phyloP scores from a whole-genome alignment of 2,113 vertebrate genomes.

The Thymallus thymallus region DNA sequence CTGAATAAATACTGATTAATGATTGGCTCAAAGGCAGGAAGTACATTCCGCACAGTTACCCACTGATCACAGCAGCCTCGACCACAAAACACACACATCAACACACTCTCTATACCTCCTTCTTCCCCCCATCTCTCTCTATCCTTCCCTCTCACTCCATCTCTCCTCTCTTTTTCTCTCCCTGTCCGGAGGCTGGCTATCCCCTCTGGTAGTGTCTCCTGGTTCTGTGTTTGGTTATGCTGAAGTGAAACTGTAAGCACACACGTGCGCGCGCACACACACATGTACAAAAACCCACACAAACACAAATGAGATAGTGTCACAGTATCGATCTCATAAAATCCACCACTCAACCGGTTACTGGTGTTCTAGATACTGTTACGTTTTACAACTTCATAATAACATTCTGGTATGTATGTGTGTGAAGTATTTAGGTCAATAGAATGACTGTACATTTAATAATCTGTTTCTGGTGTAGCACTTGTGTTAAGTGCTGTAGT shows the following conservation, averaged over 20 bases:
- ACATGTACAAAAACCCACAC: not conserved
- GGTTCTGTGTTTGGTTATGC: too few relatives aligned
- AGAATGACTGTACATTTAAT: not conserved
- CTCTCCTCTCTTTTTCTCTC: too few relatives aligned
- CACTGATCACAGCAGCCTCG: not conserved
- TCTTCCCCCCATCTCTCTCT: too few relatives aligned
- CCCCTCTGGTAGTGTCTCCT: too few relatives aligned
- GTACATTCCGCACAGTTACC: slow-evolving; percentile 59
- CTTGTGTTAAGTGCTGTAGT: too few relatives aligned
- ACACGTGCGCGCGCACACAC: not conserved
- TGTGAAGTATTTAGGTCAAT: not conserved
- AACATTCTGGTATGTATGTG: not conserved
- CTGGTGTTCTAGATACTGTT: not conserved
- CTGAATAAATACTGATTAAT: slow-evolving; percentile 73
- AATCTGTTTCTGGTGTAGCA: too few relatives aligned
- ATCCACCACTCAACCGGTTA: not conserved
- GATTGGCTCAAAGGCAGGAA: slow-evolving; percentile 58
- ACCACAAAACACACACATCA: slow-evolving; percentile 14
- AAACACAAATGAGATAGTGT: not conserved
- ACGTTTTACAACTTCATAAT: not conserved
- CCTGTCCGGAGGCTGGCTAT: too few relatives aligned
- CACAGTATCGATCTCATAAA: not conserved
- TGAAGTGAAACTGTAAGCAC: not conserved
- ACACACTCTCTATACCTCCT: not conserved
- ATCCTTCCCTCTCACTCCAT: too few relatives aligned